Evolutionary conservation across 1,140 invertebrate species (phyloP).

Genomic region (Orius laevigatus): DNA sequence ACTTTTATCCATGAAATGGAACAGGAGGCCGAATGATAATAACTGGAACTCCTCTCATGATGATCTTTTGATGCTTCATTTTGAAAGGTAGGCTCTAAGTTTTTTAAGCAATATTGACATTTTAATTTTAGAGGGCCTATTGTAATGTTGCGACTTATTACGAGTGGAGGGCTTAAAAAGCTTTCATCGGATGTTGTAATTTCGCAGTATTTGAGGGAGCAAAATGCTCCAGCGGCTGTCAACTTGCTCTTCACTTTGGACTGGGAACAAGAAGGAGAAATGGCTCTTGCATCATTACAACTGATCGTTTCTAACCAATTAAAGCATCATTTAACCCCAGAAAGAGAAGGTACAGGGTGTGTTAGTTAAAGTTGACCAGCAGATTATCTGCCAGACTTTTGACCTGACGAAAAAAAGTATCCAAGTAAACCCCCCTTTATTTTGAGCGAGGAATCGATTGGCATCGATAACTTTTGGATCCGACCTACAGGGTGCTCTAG

Average conservation of each 20-base stretch:
- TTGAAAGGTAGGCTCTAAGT: constrained; percentile 38
- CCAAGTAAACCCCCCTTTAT: too few relatives aligned
- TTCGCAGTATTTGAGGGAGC: constrained; percentile 47
- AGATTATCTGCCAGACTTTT: too few relatives aligned
- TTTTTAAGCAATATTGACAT: constrained; percentile 9
- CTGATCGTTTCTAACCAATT: constrained; percentile 54
- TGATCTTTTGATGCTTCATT: constrained; percentile 34
- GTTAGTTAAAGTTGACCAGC: constrained; percentile 12
- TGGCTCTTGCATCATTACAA: constrained; percentile 49
- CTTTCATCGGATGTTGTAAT: constrained; percentile 39
- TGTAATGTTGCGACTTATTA: constrained; percentile 29
- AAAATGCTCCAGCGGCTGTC: constrained; percentile 43
- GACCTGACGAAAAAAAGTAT: too few relatives aligned
- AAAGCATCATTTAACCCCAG: constrained; percentile 41
- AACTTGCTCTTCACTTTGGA: constrained; percentile 46
- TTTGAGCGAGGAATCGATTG: too few relatives aligned
- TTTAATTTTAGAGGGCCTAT: constrained; percentile 30
- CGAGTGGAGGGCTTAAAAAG: constrained; percentile 30
- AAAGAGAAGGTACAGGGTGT: constrained; percentile 35
- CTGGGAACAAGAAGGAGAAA: constrained; percentile 52
- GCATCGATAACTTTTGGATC: too few relatives aligned
- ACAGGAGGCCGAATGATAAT: constrained; percentile 34
- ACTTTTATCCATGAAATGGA: constrained; percentile 36
- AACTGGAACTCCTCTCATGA: constrained; percentile 26
- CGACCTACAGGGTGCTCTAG: too few relatives aligned